A percentile compares a stretch with the other conserved stretches of the same genome.
phyloP scores from a whole-genome alignment of 2,113 vertebrate genomes.

The Cyrtonyx montezumae region DNA sequence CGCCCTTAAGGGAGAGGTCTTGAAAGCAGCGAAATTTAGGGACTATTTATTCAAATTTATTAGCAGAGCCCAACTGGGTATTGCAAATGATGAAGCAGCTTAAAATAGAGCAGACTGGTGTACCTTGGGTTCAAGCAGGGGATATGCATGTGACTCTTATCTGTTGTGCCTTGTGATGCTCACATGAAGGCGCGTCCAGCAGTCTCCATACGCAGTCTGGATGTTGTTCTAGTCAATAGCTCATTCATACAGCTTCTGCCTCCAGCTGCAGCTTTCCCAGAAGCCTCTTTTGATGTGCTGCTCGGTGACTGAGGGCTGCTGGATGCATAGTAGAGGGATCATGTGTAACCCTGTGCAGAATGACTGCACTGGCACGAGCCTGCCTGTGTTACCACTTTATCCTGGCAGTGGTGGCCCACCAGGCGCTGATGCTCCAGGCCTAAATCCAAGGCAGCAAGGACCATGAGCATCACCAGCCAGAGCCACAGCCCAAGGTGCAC shows the following conservation, averaged over 20 bases:
- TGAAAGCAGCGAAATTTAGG: neutral
- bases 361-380: neutral
- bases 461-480: neutral
- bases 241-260: constrained; percentile 1
- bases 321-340: neutral
- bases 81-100: neutral
- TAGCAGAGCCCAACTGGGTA: neutral
- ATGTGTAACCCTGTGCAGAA: fast-evolving
- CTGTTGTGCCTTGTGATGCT: neutral
- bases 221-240: neutral
- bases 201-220: fast-evolving
- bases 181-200: neutral
- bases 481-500: neutral
- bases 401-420: neutral
- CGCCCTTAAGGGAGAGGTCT: neutral
- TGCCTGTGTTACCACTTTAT: neutral
- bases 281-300: neutral
- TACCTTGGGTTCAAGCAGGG: neutral
- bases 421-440: neutral
- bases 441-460: neutral
- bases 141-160: neutral
- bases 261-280: neutral
- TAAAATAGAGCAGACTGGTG: neutral
- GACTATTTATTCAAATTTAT: neutral
- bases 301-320: neutral